Evolutionary conservation across 92 coral and sea anemone genomes (phyloP).

Genomic region (Epizoanthus ramosus): DNA sequence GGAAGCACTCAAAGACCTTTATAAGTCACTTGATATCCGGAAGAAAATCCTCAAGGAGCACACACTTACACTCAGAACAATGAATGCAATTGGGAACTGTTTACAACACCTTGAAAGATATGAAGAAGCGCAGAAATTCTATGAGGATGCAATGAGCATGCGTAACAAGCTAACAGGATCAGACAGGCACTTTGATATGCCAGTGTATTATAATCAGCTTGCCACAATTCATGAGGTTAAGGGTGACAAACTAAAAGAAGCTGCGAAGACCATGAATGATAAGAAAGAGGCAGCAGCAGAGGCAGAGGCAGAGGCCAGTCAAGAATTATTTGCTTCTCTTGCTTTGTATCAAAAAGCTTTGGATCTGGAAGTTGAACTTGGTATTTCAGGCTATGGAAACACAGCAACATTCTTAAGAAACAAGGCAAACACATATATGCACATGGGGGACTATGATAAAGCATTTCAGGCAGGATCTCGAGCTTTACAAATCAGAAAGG

Average conservation of each 20-base stretch:
- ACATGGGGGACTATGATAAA: neutral
- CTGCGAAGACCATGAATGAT: neutral
- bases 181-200: conserved; percentile 18
- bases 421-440: conserved; percentile 30
- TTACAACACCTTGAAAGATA: conserved; percentile 26
- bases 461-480: conserved; percentile 1
- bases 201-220: conserved; percentile 24
- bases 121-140: conserved; percentile 1
- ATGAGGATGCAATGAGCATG: conserved; percentile 1
- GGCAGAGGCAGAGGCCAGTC: neutral
- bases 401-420: conserved; percentile 23
- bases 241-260: neutral
- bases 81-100: conserved; percentile 33
- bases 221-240: conserved; percentile 16
- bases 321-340: neutral
- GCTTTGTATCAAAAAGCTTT: conserved; percentile 20
- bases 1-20: neutral
- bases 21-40: conserved; percentile 8
- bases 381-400: conserved; percentile 31
- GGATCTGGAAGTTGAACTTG: conserved; percentile 25
- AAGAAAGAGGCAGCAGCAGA: no score
- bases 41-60: neutral
- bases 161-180: conserved; percentile 13
- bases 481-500: no score
- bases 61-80: neutral